These are phyloP conservation scores for Brachionus plicatilis DNA, from an alignment of 1,140 invertebrate genomes.

Conservation along the genomic window DNA sequence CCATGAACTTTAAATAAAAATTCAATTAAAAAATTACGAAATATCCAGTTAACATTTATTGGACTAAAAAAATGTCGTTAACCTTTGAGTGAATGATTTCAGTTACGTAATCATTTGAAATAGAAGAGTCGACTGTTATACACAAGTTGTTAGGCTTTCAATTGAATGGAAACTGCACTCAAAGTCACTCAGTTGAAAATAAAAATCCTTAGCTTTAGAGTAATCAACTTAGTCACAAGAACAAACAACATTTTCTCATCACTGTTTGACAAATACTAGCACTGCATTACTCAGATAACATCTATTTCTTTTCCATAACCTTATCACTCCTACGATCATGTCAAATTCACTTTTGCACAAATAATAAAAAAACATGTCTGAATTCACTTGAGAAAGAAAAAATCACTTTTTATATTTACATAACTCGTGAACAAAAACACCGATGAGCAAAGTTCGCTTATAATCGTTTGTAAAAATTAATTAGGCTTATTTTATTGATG, in stretches of 20 bases:
- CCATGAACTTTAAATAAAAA: neutral
- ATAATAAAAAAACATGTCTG: neutral
- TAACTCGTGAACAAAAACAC: neutral
- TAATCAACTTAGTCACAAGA: neutral
- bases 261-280: neutral
- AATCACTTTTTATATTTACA: neutral
- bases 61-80: neutral
- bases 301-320: neutral
- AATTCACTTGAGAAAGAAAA: neutral
- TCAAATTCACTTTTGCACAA: neutral
- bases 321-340: neutral
- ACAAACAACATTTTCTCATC: neutral
- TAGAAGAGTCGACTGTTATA: neutral
- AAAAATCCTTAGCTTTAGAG: neutral
- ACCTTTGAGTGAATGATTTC: neutral
- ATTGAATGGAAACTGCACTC: neutral
- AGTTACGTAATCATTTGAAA: neutral
- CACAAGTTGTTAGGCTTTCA: neutral
- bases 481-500: slow-evolving; percentile 33
- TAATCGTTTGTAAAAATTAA: slow-evolving; percentile 29
- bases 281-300: neutral
- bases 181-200: neutral
- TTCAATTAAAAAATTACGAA: neutral
- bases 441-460: neutral
- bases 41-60: neutral